Conservation (phyloP, 1,140 invertebrate genomes). For the Battus philenor region DNA sequence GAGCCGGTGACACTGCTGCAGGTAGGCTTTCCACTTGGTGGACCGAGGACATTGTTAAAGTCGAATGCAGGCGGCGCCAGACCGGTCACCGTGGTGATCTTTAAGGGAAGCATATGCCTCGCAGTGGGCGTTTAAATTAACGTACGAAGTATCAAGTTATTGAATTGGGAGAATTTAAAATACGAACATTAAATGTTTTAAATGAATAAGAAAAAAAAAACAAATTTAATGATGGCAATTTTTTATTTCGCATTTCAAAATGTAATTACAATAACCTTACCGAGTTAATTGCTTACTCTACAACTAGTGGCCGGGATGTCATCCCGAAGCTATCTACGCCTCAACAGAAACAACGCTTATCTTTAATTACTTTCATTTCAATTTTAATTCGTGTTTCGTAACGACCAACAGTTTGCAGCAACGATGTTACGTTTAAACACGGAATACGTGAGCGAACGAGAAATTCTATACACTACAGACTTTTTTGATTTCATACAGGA, state of each 20-base stretch:
- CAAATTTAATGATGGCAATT: slow-evolving; percentile 38
- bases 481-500: too few species aligned
- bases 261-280: slow-evolving; percentile 43
- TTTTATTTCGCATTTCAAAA: slow-evolving; percentile 63
- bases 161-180: too few species aligned
- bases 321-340: slow-evolving; percentile 53
- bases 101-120: too few species aligned
- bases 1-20: too few species aligned
- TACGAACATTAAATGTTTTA: neutral
- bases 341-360: slow-evolving; percentile 28
- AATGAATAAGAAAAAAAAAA: slow-evolving; percentile 18
- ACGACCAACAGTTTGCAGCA: slow-evolving; percentile 1
- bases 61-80: too few species aligned
- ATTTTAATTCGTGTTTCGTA: slow-evolving; percentile 1
- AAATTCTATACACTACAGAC: too few species aligned
- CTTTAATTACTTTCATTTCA: slow-evolving; percentile 12
- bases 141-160: neutral
- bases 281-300: slow-evolving; percentile 45
- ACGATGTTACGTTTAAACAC: neutral
- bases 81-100: too few species aligned
- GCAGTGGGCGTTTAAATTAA: too few species aligned
- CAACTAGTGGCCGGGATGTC: slow-evolving; percentile 42
- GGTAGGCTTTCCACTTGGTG: too few species aligned
- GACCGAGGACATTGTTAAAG: too few species aligned
- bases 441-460: too few species aligned